Evolutionary conservation across 1,140 invertebrate species (phyloP).

Genomic region (Sycobia sp.): DNA sequence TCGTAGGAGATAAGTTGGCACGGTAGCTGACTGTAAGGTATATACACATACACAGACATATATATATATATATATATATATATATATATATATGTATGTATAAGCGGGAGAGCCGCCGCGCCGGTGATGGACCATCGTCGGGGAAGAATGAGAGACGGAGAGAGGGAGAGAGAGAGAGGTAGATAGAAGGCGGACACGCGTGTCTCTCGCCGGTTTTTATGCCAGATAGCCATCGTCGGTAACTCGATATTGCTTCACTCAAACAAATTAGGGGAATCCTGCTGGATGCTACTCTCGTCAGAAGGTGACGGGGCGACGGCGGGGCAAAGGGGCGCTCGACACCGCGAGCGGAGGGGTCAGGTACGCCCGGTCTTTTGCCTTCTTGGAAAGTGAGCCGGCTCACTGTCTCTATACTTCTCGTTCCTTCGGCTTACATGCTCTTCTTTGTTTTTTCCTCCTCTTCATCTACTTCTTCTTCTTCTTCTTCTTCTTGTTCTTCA

Average conservation of each 20-base stretch:
- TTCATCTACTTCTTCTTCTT: neutral
- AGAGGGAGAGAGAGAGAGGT: no score
- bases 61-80: no score
- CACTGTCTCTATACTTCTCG: neutral
- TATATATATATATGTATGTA: no score
- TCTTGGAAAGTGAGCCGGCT: constrained; percentile 40
- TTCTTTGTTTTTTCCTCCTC: neutral
- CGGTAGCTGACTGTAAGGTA: constrained; percentile 47
- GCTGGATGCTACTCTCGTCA: constrained; percentile 34
- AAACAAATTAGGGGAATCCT: constrained; percentile 59
- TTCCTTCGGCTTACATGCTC: no score
- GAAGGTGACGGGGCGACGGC: no score
- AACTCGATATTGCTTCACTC: constrained; percentile 62
- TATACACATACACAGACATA: no score
- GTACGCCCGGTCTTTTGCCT: constrained; percentile 42
- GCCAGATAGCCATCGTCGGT: constrained; percentile 54
- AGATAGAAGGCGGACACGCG: constrained; percentile 54
- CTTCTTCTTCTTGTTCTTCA: neutral
- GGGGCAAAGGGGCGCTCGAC: no score
- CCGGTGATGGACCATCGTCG: constrained; percentile 49
- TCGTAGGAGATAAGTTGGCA: constrained; percentile 52
- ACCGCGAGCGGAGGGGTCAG: constrained; percentile 48
- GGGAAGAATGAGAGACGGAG: no score
- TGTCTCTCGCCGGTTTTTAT: constrained; percentile 42
- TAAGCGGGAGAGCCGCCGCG: constrained; percentile 16